These are phyloP conservation scores for Pseudonaja textilis DNA, from an alignment of 2,113 vertebrate genomes.

Conservation along the genomic window DNA sequence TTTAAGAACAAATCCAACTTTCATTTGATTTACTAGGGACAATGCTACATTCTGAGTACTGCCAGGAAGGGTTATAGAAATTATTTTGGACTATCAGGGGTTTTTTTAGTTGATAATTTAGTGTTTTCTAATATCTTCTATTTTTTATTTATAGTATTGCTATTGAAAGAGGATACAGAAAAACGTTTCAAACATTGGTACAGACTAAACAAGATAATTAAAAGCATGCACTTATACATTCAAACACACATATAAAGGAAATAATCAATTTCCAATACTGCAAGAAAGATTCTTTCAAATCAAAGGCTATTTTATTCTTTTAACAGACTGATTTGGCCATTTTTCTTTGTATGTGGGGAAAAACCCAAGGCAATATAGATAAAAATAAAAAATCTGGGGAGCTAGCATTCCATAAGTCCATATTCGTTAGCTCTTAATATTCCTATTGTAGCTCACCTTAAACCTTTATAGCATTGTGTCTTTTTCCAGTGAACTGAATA, in stretches of 20 bases:
- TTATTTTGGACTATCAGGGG: neutral
- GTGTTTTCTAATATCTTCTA: neutral
- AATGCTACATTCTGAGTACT: neutral
- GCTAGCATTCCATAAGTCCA: neutral
- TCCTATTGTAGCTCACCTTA: neutral
- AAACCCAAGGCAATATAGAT: neutral
- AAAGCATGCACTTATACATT: neutral
- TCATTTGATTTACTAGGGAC: neutral
- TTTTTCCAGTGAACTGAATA: neutral
- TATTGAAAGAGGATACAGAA: neutral
- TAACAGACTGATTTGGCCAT: neutral
- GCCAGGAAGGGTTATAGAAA: neutral
- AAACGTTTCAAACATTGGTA: neutral
- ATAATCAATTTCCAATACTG: neutral
- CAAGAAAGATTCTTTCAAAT: neutral
- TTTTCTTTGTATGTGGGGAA: neutral
- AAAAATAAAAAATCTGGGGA: conserved; percentile 18
- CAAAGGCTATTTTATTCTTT: neutral
- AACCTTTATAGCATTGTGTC: neutral
- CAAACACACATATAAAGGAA: neutral
- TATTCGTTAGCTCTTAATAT: conserved; percentile 11
- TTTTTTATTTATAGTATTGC: neutral
- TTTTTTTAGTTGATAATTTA: neutral
- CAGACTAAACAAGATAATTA: neutral
- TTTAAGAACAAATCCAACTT: neutral